These are phyloP conservation scores for Callopanchax toddi DNA, from an alignment of 2,113 vertebrate genomes.

Conservation along the genomic window DNA sequence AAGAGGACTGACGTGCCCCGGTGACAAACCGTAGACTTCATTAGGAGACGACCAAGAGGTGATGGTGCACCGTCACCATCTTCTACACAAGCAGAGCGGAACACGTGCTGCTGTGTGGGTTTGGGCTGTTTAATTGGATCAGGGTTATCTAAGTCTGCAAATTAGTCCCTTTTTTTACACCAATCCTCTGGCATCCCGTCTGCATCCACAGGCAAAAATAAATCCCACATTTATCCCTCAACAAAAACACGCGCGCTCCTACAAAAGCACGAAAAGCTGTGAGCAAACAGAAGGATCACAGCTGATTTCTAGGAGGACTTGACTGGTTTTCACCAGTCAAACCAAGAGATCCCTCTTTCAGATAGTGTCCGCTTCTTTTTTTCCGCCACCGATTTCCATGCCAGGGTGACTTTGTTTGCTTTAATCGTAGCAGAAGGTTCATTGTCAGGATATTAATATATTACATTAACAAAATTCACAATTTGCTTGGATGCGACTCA, in stretches of 20 bases:
- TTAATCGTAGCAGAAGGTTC: slow-evolving; percentile 47
- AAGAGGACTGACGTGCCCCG: slow-evolving; percentile 35
- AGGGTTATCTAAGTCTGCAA: slow-evolving; percentile 52
- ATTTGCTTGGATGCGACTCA: slow-evolving; percentile 70
- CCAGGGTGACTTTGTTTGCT: slow-evolving; percentile 54
- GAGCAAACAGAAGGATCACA: slow-evolving; percentile 14
- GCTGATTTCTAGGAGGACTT: slow-evolving; percentile 27
- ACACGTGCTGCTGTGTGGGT: slow-evolving; percentile 38
- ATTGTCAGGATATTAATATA: slow-evolving; percentile 61
- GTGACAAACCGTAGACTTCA: slow-evolving; percentile 25
- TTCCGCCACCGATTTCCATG: slow-evolving; percentile 6
- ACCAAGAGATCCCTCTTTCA: slow-evolving; percentile 17
- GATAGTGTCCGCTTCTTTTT: slow-evolving; percentile 11
- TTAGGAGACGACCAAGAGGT: slow-evolving; percentile 34
- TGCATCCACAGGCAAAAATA: not conserved
- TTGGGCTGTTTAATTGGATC: slow-evolving; percentile 62
- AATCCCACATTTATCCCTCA: not conserved
- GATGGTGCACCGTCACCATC: not conserved
- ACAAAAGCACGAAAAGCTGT: not conserved
- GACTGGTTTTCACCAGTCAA: slow-evolving; percentile 21
- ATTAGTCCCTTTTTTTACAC: slow-evolving; percentile 48
- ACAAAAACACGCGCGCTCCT: not conserved
- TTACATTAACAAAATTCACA: slow-evolving; percentile 58
- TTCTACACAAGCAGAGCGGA: slow-evolving; percentile 24
- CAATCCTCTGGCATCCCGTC: slow-evolving; percentile 33